Evolutionary conservation across 2,797 vertebrate species (phyloP).

Genomic region (Tadarida brasiliensis): DNA sequence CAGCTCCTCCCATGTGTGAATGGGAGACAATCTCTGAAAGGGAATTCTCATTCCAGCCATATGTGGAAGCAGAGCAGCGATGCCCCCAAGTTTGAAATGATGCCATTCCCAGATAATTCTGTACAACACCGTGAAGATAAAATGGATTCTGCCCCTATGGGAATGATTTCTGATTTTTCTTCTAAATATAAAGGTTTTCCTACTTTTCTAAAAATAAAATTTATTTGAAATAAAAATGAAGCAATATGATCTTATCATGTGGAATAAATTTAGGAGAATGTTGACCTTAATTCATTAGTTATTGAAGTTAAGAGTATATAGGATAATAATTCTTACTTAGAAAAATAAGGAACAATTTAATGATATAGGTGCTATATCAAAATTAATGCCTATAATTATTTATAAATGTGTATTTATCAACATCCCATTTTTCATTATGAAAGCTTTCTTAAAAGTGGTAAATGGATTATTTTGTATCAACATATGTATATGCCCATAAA

Average conservation of each 20-base stretch:
- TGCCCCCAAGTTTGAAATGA: background rate
- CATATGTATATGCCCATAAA: slow-evolving; percentile 35
- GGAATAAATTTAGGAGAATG: background rate
- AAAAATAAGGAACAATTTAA: slow-evolving; percentile 65
- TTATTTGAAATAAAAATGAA: slow-evolving; percentile 18
- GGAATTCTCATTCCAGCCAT: slow-evolving; percentile 54
- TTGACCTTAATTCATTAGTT: slow-evolving; percentile 49
- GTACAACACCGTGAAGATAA: background rate
- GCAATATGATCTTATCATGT: background rate
- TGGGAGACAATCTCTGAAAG: background rate
- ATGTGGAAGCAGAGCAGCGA: slow-evolving; percentile 11
- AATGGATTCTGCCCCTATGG: background rate
- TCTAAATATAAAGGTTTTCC: background rate
- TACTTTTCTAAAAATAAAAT: background rate
- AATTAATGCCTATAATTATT: slow-evolving; percentile 16
- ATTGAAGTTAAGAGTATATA: slow-evolving; percentile 28
- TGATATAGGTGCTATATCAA: background rate
- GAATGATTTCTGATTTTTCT: slow-evolving; percentile 39
- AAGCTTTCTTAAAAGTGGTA: slow-evolving; percentile 60
- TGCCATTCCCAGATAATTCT: background rate
- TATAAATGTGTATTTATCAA: background rate
- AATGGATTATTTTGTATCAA: slow-evolving; percentile 43
- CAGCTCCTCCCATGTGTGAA: slow-evolving; percentile 11
- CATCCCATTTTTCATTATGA: slow-evolving; percentile 5
- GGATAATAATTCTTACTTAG: slow-evolving; percentile 36